These are phyloP conservation scores for Leptothorax acervorum DNA, from an alignment of 2,888 invertebrate species.

Conservation along the genomic window DNA sequence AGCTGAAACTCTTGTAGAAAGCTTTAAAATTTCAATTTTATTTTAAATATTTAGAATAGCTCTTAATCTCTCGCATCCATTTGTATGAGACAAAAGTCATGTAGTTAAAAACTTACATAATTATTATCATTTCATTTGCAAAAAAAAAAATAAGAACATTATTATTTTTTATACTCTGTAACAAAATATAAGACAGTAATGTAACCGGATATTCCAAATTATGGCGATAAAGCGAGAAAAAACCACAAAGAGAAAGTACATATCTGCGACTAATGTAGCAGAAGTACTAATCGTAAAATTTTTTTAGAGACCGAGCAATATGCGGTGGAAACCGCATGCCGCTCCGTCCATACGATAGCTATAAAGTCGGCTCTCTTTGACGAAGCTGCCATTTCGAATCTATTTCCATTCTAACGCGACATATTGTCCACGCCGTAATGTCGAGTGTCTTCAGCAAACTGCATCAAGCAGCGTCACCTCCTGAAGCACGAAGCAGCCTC, in stretches of 20 bases:
- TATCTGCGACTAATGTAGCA: not conserved
- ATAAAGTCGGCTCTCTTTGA: not conserved
- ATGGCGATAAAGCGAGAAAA: not conserved
- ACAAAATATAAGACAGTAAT: not conserved
- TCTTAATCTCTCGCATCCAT: not conserved
- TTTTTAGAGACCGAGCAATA: not conserved
- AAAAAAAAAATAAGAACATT: not conserved
- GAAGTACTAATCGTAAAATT: conserved; percentile 23
- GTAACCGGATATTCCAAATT: not conserved
- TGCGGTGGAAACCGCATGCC: not conserved
- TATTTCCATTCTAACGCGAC: conserved; percentile 36
- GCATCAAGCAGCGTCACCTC: conserved; percentile 19
- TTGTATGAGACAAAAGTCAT: not conserved
- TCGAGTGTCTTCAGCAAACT: conserved; percentile 35
- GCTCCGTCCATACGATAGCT: not conserved
- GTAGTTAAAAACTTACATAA: no score
- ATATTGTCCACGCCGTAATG: conserved; percentile 30
- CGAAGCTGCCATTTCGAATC: conserved; percentile 13
- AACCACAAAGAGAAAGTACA: not conserved
- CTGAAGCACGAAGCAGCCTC: conserved; percentile 19
- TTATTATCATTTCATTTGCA: conserved; percentile 3
- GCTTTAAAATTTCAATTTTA: conserved; percentile 21
- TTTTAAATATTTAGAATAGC: not conserved
- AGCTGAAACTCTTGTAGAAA: not conserved
- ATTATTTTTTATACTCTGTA: not conserved